A percentile compares a stretch with the other conserved stretches of the same genome.
These are phyloP conservation scores for Pelvicachromis taeniatus DNA, from an alignment of 2,113 vertebrate genomes.

Conservation along the genomic window DNA sequence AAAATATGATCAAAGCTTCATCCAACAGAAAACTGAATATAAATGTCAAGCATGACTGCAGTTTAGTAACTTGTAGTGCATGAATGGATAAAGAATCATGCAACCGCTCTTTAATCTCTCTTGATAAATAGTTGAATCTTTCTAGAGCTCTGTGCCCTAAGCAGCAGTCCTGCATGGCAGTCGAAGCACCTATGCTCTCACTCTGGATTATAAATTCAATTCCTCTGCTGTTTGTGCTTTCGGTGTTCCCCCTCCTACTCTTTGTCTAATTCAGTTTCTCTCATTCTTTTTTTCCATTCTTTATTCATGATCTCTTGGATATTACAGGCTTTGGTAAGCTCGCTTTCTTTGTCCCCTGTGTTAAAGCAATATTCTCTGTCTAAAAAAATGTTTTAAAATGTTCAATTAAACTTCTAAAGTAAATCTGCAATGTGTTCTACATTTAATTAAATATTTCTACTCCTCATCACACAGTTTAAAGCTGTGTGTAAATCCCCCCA, in stretches of 20 bases:
- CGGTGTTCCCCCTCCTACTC: neutral
- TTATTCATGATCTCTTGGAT: conserved; percentile 22
- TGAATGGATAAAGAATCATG: conserved; percentile 64
- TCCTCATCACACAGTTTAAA: neutral
- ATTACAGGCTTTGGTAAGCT: conserved; percentile 73
- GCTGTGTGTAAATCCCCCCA: neutral
- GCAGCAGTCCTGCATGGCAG: conserved; percentile 75
- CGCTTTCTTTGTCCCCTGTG: neutral
- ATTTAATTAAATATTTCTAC: neutral
- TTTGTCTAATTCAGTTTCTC: conserved; percentile 41
- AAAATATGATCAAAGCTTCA: conserved; percentile 69
- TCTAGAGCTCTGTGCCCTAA: conserved; percentile 42
- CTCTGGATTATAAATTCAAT: conserved; percentile 42
- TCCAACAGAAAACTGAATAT: conserved; percentile 49
- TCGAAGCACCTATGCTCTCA: conserved; percentile 56
- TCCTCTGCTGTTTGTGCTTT: conserved; percentile 53
- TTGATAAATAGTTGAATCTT: conserved; percentile 46
- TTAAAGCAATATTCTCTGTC: neutral
- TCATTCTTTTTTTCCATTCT: conserved; percentile 32
- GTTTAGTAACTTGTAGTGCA: conserved; percentile 66
- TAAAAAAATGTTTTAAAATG: neutral
- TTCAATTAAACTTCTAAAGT: neutral
- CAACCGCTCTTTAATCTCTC: conserved; percentile 50
- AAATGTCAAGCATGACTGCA: conserved; percentile 76
- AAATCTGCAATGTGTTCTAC: neutral